Base-by-base conservation (phyloP, 1,140 invertebrate genomes). In the Lordiphosa stackelbergi region DNA sequence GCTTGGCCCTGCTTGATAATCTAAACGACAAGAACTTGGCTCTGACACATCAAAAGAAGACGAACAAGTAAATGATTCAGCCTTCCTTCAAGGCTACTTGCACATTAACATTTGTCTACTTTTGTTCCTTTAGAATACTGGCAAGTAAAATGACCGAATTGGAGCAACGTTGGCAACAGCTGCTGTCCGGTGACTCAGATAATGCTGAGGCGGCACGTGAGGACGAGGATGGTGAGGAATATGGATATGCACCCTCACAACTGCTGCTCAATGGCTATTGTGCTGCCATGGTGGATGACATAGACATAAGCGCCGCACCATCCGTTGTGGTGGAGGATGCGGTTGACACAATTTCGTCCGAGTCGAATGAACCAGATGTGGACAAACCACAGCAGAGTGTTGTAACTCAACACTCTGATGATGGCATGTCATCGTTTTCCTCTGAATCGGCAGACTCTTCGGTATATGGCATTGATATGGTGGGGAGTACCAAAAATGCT, bases 21-120 rank as follows among this genome's bases (percentile, higher is more conserved):
- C 88, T 96, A 9, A 94, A 94, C 88, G 95, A 96, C 83, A 96
- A 96, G 89, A 94, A 92, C 37, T 87, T 95, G 28, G 94, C 94
- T 8, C 83, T 96, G 3, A 91, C 91, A 41, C 94, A 96, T 88
- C 94, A 96, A 73, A 93, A 93, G 66, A 95, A 95, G 89, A 93
- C 94, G 1, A 96, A 94, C 85, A 93, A 92, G 92, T 92, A 34
- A 9, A 43, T 34, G 8, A 42, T 6, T 10, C 0, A 37, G 16
- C 1, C 7, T 0, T 1, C 12, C 9, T 12, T 22, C 2, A 34
- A 12, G 12, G 10, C 11, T 13, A 52, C 35, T 38, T 45, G 8
- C n/a, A 6, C 22, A 8, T 38, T 6, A n/a, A 4, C 28, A 37
- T 37, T 37, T 40, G 2, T 31, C 28, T 2, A 8, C 1, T 7